phyloP scores from a whole-genome alignment of 2,113 vertebrate genomes.

The Tenebrosternarchus preto region DNA sequence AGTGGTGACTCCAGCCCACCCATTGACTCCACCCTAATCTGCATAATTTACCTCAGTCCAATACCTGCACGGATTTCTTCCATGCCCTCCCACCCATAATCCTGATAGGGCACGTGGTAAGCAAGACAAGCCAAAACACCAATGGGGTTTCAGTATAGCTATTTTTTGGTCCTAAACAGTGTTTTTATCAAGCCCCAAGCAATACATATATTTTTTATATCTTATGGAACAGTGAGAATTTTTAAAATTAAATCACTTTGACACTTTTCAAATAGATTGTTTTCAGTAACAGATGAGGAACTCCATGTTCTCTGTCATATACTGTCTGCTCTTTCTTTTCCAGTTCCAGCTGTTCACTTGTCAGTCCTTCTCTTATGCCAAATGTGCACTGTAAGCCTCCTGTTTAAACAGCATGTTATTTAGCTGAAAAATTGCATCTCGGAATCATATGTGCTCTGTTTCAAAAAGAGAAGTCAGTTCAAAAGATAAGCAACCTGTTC shows the following conservation, averaged over 20 bases:
- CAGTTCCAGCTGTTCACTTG: not conserved
- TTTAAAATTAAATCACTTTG: constrained; percentile 42
- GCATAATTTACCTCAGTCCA: constrained; percentile 31
- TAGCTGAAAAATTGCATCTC: not conserved
- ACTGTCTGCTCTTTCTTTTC: not conserved
- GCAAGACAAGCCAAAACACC: constrained; percentile 39
- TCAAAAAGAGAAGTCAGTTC: not conserved
- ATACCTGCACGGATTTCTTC: not conserved
- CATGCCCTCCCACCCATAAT: not conserved
- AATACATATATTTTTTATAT: constrained; percentile 49
- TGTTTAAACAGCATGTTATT: not conserved
- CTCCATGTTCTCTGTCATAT: constrained; percentile 14
- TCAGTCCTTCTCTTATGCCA: constrained; percentile 14
- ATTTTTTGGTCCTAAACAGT: constrained; percentile 26
- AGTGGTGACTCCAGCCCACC: not conserved
- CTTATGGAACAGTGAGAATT: constrained; percentile 42
- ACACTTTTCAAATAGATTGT: constrained; percentile 31
- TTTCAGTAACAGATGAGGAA: constrained; percentile 8
- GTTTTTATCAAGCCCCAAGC: constrained; percentile 33
- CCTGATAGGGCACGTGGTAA: constrained; percentile 7
- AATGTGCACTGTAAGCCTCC: constrained; percentile 19
- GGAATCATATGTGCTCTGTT: not conserved
- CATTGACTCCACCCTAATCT: not conserved
- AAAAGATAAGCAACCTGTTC: not conserved
- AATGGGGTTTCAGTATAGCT: constrained; percentile 31